A percentile compares a stretch with the other conserved stretches of the same genome.
Evolutionary conservation across 2,113 vertebrate species (phyloP).

Genomic region (Lycocorax pyrrhopterus): DNA sequence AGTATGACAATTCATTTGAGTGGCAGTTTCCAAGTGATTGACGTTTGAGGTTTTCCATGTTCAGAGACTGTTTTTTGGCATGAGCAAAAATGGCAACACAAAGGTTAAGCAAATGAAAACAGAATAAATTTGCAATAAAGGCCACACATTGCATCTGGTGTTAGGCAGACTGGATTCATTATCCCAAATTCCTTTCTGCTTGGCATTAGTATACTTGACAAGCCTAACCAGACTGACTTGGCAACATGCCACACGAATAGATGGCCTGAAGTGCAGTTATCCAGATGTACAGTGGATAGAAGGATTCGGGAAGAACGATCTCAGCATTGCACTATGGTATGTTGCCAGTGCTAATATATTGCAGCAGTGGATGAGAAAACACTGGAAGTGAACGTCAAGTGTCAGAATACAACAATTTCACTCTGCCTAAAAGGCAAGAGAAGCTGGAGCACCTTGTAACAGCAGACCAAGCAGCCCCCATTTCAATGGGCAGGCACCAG

Average conservation of each 20-base stretch:
- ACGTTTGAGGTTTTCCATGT: not conserved
- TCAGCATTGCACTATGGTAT: not conserved
- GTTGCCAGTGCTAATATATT: not conserved
- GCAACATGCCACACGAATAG: not conserved
- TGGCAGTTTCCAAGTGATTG: not conserved
- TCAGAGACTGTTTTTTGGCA: not conserved
- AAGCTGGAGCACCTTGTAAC: not conserved
- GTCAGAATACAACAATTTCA: not conserved
- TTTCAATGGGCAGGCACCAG: not conserved
- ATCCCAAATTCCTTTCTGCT: not conserved
- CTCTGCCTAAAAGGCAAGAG: not conserved
- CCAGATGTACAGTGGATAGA: not conserved
- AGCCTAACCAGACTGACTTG: not conserved
- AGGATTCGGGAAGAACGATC: not conserved
- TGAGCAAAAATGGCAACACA: slow-evolving; percentile 17
- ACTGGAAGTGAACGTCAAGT: not conserved
- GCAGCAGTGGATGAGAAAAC: not conserved
- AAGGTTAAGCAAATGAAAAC: slow-evolving; percentile 47
- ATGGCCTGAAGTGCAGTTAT: not conserved
- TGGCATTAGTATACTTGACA: slow-evolving; percentile 12
- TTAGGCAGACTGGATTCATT: not conserved
- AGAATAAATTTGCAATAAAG: slow-evolving; percentile 34
- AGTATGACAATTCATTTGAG: not conserved
- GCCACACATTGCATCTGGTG: not conserved
- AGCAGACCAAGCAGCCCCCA: not conserved